phyloP scores from a whole-genome alignment of 1,140 invertebrate species.

The Rhagoletis zephyria region DNA sequence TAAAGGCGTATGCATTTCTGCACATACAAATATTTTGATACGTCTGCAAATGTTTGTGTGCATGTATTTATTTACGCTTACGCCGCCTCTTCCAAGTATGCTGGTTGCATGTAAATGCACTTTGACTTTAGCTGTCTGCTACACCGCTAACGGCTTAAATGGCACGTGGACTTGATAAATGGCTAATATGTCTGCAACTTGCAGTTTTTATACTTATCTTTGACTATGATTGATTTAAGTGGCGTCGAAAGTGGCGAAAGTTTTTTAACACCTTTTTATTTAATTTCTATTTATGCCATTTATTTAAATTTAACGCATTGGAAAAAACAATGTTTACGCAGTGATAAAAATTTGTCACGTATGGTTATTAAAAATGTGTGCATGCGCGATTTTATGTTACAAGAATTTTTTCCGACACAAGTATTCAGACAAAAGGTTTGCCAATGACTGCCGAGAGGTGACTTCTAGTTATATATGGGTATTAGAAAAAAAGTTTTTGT shows the following conservation, averaged over 20 bases:
- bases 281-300: neutral
- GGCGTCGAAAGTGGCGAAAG: conserved; percentile 31
- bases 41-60: neutral
- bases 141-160: neutral
- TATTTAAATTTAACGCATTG: too few species aligned
- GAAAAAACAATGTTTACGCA: too few species aligned
- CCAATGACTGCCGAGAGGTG: too few species aligned
- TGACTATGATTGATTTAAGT: neutral
- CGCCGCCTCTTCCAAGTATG: neutral
- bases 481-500: too few species aligned
- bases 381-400: too few species aligned
- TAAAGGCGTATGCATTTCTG: too few species aligned
- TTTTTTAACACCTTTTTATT: neutral
- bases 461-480: too few species aligned
- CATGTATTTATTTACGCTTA: neutral
- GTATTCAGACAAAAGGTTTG: too few species aligned
- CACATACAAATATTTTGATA: too few species aligned
- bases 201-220: neutral
- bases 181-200: conserved; percentile 8
- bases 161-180: conserved; percentile 38
- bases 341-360: too few species aligned
- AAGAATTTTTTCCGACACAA: too few species aligned
- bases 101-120: conserved; percentile 16
- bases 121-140: conserved; percentile 8
- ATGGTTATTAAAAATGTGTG: too few species aligned